Evolutionary conservation across 2,797 vertebrate species (phyloP), one percentile per base, ranked within the genome.

Genomic region (Pampus argenteus): DNA sequence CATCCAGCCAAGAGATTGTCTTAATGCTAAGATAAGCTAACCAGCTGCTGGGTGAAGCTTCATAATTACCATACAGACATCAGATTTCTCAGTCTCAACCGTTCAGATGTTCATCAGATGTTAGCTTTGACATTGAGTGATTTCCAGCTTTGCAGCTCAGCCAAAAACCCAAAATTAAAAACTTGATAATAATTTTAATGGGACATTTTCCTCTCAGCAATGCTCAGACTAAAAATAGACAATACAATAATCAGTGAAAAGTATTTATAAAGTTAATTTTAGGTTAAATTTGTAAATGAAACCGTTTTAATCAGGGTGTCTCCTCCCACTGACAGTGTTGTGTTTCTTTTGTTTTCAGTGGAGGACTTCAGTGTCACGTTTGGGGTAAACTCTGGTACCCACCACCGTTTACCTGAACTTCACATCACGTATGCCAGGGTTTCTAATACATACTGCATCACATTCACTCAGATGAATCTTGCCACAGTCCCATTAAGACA

Each of bases 401-500:
- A 2, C 23, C 38, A 64, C 22, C 17, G n/a, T 29, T 58, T n/a
- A 52, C 61, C 18, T 51, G 1, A 66, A 31, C 54, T 52, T 25
- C 10, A 48, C n/a, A 18, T 55, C 20, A 60, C 56, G 11, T 28
- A 5, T 18, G 18, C 26, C 26, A 17, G 44, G 18, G 9, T 38
- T 66, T 48, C 14, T 52, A 47, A 28, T 17, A 28, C 63, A 42
- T 42, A 31, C 34, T 47, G 5, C 8, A 36, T 70, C 36, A 52
- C 22, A 25, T 29, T 52, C 13, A 52, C 18, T 26, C 6, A 14
- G 15, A 26, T 28, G 18, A 66, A 31, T 51, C 18, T 59, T 5
- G 2, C 29, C 59, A 17, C 40, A 31, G 54, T 55, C 48, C 40
- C 49, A 60, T 55, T 71, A 48, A 58, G 15, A 52, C 36, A 57